Base-by-base conservation (phyloP, 2,797 vertebrate species). In the Eospalax fontanierii region DNA sequence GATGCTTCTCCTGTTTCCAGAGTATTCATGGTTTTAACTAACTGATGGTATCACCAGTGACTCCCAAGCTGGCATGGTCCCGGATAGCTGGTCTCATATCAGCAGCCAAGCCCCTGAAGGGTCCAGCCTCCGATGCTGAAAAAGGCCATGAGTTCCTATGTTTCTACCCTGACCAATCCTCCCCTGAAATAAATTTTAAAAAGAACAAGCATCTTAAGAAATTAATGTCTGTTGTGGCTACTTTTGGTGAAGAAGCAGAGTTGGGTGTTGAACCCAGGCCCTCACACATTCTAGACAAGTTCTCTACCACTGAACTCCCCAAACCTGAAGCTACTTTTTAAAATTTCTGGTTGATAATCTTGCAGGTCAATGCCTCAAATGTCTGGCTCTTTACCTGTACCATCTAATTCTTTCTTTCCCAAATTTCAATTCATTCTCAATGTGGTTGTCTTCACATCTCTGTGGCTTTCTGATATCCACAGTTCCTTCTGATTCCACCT, bases 371-470 rank as follows among this genome's bases (percentile, higher is more conserved):
- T 87, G 14, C 4, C 43, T 59, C 74, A 57, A 19, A 87, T 82
- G n/a, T 89, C 70, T 75, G 83, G 35, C 16, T 93, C 84, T 46
- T 84, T 24, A 1, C 70, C 15, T 14, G 12, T 22, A 66, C 22
- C 71, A 66, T 24, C 59, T 82, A 88, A 59, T 66, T 71, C n/a
- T 88, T 88, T 81, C 86, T 81, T 87, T 54, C 54, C 61, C 91
- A 76, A 75, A 80, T 35, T 65, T 54, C 46, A 95, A 43, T 4
- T 80, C 19, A 15, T 26, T 63, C 68, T 92, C 91, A 46, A 28
- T 16, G 82, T 66, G 16, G 38, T 6, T 90, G 43, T 30, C 57
- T 24, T 71, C 57, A 38, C 0, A 7, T 85, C 46, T 54, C 70
- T 38, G 1, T 57, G 79, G 40, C 79, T 76, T 46, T 59, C 81